phyloP scores from a whole-genome alignment of 2,888 invertebrate genomes.

The Liodrosophila aerea region DNA sequence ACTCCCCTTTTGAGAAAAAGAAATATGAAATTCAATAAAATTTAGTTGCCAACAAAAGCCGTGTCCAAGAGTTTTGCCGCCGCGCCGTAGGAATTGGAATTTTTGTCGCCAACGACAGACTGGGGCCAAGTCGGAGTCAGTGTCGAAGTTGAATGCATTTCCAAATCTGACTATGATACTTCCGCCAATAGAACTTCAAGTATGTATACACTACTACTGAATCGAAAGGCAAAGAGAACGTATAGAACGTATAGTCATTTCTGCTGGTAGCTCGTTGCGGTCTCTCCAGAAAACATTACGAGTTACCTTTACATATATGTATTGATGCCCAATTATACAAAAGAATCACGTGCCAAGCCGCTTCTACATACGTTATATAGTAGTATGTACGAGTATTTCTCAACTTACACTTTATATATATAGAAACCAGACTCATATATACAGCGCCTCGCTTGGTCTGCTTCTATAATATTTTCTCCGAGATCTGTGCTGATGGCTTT shows the following conservation, averaged over 20 bases:
- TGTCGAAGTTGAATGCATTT: constrained; percentile 27
- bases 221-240: no score
- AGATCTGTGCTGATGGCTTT: constrained; percentile 6
- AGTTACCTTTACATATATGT: background rate
- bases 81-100: constrained; percentile 49
- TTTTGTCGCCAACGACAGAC: constrained; percentile 20
- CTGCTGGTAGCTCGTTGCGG: background rate
- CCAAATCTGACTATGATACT: constrained; percentile 47
- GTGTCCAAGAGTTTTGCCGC: constrained; percentile 35
- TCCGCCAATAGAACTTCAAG: constrained; percentile 38
- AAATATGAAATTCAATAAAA: constrained; percentile 75
- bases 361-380: constrained; percentile 21
- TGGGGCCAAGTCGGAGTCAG: constrained; percentile 10
- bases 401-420: constrained; percentile 38
- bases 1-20: constrained; percentile 67
- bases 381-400: constrained; percentile 25
- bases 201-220: no score
- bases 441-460: background rate
- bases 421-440: background rate
- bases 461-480: background rate
- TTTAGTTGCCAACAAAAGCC: constrained; percentile 61
- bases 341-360: constrained; percentile 66
- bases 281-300: constrained; percentile 3
- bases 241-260: no score
- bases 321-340: constrained; percentile 48